Conservation (phyloP, 2,113 vertebrate species). For the Nannobrachium achirus region DNA sequence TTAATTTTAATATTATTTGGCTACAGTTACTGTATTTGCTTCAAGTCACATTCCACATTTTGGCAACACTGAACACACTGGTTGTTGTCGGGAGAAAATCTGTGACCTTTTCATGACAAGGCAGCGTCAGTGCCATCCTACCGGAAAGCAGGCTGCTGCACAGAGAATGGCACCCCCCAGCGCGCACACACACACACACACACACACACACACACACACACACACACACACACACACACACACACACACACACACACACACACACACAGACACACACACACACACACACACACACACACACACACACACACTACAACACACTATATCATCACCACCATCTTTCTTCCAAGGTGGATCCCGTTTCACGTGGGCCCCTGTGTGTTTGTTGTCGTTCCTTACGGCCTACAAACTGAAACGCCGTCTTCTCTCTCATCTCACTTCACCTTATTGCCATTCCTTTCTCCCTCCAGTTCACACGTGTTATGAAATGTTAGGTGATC, state of each 20-base stretch:
- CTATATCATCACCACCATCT: slow-evolving; percentile 12
- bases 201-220: not conserved
- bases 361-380: slow-evolving; percentile 55
- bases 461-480: not conserved
- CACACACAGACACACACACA: not conserved
- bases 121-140: too few species aligned
- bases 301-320: not conserved
- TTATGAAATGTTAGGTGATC: slow-evolving; percentile 37
- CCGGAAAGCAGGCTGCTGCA: too few species aligned
- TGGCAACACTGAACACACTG: too few species aligned
- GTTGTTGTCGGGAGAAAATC: too few species aligned
- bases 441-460: slow-evolving; percentile 3
- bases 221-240: slow-evolving; percentile 2
- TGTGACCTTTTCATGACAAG: too few species aligned
- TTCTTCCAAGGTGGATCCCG: slow-evolving; percentile 13
- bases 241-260: not conserved
- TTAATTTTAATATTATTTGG: too few species aligned
- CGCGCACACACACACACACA: not conserved
- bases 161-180: too few species aligned
- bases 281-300: not conserved
- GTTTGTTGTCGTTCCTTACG: slow-evolving; percentile 64
- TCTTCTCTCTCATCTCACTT: slow-evolving; percentile 49
- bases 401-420: slow-evolving; percentile 60
- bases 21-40: too few species aligned
- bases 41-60: too few species aligned